Base-by-base conservation (phyloP, 2,888 invertebrate genomes). In the Apamea crenata region DNA sequence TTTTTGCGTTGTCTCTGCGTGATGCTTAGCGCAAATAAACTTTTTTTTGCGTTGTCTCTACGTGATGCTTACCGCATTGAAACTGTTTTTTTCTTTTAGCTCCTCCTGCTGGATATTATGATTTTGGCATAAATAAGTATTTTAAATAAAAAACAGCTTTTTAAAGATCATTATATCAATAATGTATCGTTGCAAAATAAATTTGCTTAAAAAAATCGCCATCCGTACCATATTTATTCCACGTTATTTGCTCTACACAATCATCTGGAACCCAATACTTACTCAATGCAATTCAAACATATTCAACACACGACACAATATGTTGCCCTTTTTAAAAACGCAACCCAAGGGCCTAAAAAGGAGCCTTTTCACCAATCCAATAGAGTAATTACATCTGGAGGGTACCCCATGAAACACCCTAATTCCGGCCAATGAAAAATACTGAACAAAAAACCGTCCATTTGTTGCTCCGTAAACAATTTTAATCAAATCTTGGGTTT, bases 351-450 rank as follows among this genome's bases (percentile, higher is more conserved):
- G 73, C 72, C 78, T 83, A 92, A 91, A 90, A 91, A 81, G 90
- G 86, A 86, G 77, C 90, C 93, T 90, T 93, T 95, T 94, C 91
- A 93, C 91, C 90, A 89, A 86, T 87, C 91, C 92, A 91, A 93
- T 94, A 92, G 93, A 93, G 93, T 94, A 94, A 94, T 94, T 94
- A 94, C 93, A 93, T 93, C 91, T 91, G 87, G 86, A 92, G 91
- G 89, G 91, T 90, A 89, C 88, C 89, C 90, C 83, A 82, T 88
- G 90, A 90, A 93, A 93, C 92, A 91, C 90, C 88, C 91, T 93
- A 92, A 94, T 93, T 94, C 93, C 91, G 86, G 79, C 88, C 88
- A 87, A 88, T 90, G 90, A 92, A 92, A 93, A 91, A 91, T 92
- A 91, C 88, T 86, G 84, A 79, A 84, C 88, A 87, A 87, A 83